These are phyloP conservation scores for Salvator merianae DNA, from an alignment of 2,113 vertebrate genomes.

Conservation along the genomic window DNA sequence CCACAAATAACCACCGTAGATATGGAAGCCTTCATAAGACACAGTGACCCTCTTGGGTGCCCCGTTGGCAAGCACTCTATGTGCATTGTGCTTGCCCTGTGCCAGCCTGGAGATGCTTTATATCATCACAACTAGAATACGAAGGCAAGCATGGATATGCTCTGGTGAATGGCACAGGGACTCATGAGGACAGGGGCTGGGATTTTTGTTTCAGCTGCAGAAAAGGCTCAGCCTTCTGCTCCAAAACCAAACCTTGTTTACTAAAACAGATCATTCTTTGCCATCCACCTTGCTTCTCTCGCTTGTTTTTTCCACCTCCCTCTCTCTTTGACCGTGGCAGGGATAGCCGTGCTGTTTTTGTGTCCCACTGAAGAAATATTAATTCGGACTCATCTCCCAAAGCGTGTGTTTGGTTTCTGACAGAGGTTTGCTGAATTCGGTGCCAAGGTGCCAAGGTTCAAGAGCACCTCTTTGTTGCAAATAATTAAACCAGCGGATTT, in stretches of 20 bases:
- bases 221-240: neutral
- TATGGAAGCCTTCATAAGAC: too few relatives aligned
- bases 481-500: neutral
- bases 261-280: neutral
- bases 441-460: neutral
- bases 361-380: constrained; percentile 26
- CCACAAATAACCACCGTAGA: too few relatives aligned
- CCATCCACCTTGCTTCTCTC: accelerated
- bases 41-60: too few relatives aligned
- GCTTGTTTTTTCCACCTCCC: neutral
- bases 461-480: neutral
- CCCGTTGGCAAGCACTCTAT: too few relatives aligned
- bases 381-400: neutral
- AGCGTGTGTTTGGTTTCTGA: neutral
- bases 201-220: neutral
- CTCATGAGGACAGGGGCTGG: neutral
- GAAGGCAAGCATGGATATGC: too few relatives aligned
- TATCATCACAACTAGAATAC: neutral
- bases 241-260: neutral
- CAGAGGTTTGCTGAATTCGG: neutral
- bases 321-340: accelerated
- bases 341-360: neutral
- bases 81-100: too few relatives aligned
- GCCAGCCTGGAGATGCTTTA: neutral
- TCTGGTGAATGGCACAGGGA: neutral